Conservation (phyloP, 2,888 invertebrate species). For the Caenorhabditis zanzibari region DNA sequence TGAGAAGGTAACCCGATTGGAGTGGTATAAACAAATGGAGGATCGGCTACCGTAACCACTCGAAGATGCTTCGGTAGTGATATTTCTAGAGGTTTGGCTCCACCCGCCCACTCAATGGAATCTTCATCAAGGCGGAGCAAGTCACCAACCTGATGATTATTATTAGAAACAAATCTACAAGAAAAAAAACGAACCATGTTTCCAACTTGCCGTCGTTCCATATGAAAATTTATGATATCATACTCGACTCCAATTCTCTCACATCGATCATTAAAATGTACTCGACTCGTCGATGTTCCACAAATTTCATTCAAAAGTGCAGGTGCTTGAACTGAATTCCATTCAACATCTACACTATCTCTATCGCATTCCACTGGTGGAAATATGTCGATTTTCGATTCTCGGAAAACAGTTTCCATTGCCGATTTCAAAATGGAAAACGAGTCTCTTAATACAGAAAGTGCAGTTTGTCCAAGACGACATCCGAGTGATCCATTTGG, state of each 20-base stretch:
- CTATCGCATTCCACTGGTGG: slow-evolving; percentile 69
- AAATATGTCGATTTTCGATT: slow-evolving; percentile 38
- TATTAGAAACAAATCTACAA: no score
- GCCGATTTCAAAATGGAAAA: slow-evolving; percentile 70
- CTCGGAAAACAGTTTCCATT: slow-evolving; percentile 57
- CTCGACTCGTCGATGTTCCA: slow-evolving; percentile 58
- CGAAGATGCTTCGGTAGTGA: slow-evolving; percentile 79
- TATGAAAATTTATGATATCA: slow-evolving; percentile 71
- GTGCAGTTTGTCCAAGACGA: slow-evolving; percentile 73
- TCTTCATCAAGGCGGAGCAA: slow-evolving; percentile 73
- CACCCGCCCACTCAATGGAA: slow-evolving; percentile 77
- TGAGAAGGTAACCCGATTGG: slow-evolving; percentile 65
- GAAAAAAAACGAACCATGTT: slow-evolving; percentile 72
- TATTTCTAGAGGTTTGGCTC: slow-evolving; percentile 78
- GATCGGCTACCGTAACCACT: slow-evolving; percentile 78
- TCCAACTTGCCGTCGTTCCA: slow-evolving; percentile 68
- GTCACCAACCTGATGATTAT: slow-evolving; percentile 62
- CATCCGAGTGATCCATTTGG: slow-evolving; percentile 76
- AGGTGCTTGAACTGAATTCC: slow-evolving; percentile 67
- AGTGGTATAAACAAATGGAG: slow-evolving; percentile 80
- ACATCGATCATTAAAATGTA: slow-evolving; percentile 68
- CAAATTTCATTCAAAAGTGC: slow-evolving; percentile 64
- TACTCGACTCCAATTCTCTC: slow-evolving; percentile 73
- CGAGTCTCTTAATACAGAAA: slow-evolving; percentile 76
- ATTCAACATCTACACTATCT: slow-evolving; percentile 60